phyloP scores from a whole-genome alignment of 2,797 vertebrate species.

The Paramormyrops hopkinsi region DNA sequence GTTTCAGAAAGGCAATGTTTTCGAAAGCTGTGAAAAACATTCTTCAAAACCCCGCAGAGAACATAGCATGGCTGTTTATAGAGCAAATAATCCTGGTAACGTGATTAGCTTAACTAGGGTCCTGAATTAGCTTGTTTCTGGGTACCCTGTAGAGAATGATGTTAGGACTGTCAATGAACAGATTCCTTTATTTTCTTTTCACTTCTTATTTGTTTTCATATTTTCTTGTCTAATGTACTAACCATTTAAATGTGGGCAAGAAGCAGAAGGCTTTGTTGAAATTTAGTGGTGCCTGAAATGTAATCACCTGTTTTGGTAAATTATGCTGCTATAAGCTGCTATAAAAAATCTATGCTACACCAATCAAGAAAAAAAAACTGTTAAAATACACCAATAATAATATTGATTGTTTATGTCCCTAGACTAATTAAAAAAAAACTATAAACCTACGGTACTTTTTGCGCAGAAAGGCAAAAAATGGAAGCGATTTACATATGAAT shows the following conservation, averaged over 20 bases:
- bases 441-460: slow-evolving; percentile 20
- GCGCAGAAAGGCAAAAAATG: slow-evolving; percentile 34
- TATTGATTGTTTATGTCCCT: slow-evolving; percentile 18
- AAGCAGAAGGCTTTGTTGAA: background rate
- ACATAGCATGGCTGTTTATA: slow-evolving; percentile 12
- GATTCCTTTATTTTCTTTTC: background rate
- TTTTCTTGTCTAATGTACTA: background rate
- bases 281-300: background rate
- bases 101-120: background rate
- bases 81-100: background rate
- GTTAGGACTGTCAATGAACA: background rate
- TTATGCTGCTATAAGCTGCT: background rate
- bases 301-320: background rate
- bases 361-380: slow-evolving; percentile 18
- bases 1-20: background rate
- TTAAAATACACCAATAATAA: slow-evolving; percentile 11
- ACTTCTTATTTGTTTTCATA: background rate
- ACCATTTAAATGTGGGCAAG: background rate
- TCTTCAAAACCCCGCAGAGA: background rate
- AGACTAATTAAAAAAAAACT: slow-evolving; percentile 21
- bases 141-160: background rate
- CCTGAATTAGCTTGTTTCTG: slow-evolving; percentile 8
- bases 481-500: slow-evolving; percentile 12
- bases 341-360: slow-evolving; percentile 1
- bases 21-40: background rate